Evolutionary conservation across 2,797 vertebrate genomes (phyloP), one percentile per base, ranked within the genome.

Genomic region (Lagorchestes hirsutus): DNA sequence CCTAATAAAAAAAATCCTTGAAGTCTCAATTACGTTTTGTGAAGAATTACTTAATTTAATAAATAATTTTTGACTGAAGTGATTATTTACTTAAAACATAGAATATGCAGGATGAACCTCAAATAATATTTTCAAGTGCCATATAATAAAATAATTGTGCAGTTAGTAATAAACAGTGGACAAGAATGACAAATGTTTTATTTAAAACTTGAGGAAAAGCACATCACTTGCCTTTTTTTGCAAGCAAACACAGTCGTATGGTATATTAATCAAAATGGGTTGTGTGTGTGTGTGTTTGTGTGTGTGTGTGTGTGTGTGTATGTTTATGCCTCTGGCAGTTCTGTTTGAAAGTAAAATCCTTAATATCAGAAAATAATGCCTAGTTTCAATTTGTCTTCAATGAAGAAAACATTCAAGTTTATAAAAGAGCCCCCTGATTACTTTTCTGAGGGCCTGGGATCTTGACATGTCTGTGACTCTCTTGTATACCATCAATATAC

Each of bases 401-500:
- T 97, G 93, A 94, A 95, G 97, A 98, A 95, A 91, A 98, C 58
- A 95, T 95, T 59, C 97, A 91, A 97, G 95, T 97, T 97, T 97
- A 96, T 95, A 50, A 97, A 98, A 98, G 97, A 97, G 94, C 46
- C 93, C 91, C 59, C 93, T 97, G 93, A 97, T 98, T 97, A 97
- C 98, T 98, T 98, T 97, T 96, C 40, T 96, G 95, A 98, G 98
- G 97, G 93, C 58, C 94, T 97, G 95, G 97, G 98, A 98, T 98
- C 95, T 97, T 98, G 97, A 91, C 95, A 74, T 40, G 95, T 94
- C 74, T 95, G 18, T 98, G 96, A 95, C 96, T 98, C 56, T 90
- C 95, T 98, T 57, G 1, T 95, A 29, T 95, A 96, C 91, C 96
- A 97, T 98, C 97, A 96, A 97, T 97, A 98, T 96, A 96, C 94